These are phyloP conservation scores for Penaeus vannamei DNA, from an alignment of 1,140 invertebrate genomes.

Conservation along the genomic window DNA sequence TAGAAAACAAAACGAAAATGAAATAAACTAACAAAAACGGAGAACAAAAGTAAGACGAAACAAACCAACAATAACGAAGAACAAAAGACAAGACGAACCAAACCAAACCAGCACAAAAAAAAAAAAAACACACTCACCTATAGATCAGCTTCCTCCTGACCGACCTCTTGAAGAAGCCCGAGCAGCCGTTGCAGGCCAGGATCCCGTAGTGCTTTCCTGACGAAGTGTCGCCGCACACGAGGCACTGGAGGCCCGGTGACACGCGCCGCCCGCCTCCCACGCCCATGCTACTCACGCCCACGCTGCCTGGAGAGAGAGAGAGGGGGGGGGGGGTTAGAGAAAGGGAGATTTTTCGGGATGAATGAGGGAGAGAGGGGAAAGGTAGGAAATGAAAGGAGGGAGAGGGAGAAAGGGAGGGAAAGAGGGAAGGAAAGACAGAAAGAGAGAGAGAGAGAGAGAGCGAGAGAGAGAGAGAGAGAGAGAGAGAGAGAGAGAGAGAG, in stretches of 20 bases:
- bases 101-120: not conserved
- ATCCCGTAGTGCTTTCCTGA: slow-evolving; percentile 99
- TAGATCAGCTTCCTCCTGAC: slow-evolving; percentile 97
- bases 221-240: slow-evolving; percentile 97
- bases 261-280: slow-evolving; percentile 53
- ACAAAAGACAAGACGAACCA: not conserved
- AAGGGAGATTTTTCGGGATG: not conserved
- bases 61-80: not conserved
- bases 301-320: slow-evolving; percentile 33
- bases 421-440: not conserved
- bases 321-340: not conserved
- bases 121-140: slow-evolving; percentile 78
- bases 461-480: not conserved
- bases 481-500: not conserved
- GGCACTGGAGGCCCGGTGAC: slow-evolving; percentile 76
- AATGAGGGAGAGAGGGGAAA: not conserved
- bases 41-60: not conserved
- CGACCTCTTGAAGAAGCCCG: slow-evolving; percentile 98
- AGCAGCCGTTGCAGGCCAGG: slow-evolving; percentile 98
- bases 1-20: no score
- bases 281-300: slow-evolving; percentile 34
- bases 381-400: no score
- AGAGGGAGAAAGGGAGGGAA: no score
- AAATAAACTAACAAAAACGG: not conserved
- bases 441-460: not conserved